Conservation (phyloP, 2,113 vertebrate species). For the Otolemur garnettii region DNA sequence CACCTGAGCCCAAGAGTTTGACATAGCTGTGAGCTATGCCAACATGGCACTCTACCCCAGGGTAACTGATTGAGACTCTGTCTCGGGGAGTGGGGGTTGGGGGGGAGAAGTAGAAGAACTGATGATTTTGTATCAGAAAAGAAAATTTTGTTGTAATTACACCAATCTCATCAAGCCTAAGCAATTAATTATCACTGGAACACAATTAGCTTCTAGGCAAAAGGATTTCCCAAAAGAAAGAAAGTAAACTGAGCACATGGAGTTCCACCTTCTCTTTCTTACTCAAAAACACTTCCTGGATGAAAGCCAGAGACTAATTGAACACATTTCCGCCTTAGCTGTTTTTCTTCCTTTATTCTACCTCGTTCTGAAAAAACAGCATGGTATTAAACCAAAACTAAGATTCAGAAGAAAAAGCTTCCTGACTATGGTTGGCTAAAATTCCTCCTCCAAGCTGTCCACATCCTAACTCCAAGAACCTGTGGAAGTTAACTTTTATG, state of each 20-base stretch:
- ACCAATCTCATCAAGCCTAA: neutral
- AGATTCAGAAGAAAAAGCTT: neutral
- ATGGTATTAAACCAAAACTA: conserved; percentile 25
- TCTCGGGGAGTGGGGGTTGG: too few relatives aligned
- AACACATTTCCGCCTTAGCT: neutral
- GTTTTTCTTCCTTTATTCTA: conserved; percentile 13
- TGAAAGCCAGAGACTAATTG: neutral
- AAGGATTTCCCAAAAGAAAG: neutral
- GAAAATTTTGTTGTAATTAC: neutral
- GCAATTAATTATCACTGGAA: neutral
- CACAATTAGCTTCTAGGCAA: neutral
- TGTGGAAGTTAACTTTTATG: neutral
- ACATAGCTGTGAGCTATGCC: too few relatives aligned
- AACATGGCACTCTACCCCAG: too few relatives aligned
- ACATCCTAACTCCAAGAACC: neutral
- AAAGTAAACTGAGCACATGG: neutral
- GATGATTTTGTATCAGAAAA: neutral
- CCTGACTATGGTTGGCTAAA: neutral
- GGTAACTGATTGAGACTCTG: too few relatives aligned
- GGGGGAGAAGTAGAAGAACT: neutral
- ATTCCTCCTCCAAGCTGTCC: neutral
- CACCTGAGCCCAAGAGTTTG: too few relatives aligned
- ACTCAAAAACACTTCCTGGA: neutral
- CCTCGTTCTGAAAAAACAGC: neutral
- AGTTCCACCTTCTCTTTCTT: neutral